Conservation (phyloP, 2,113 vertebrate species). For the Probosciger aterrimus region DNA sequence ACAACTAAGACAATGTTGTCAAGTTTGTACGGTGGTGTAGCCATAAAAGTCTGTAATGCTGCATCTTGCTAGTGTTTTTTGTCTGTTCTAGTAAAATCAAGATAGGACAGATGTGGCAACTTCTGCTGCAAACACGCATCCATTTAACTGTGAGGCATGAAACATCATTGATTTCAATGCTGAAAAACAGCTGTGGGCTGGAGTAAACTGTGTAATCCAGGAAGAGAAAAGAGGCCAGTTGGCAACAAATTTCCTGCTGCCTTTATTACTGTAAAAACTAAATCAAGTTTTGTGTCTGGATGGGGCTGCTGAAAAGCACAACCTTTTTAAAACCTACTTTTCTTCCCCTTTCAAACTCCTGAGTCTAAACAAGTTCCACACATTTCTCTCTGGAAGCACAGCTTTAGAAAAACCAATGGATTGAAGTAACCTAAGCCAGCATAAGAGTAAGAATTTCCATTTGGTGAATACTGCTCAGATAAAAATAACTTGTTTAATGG, state of each 20-base stretch:
- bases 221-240: slow-evolving; percentile 11
- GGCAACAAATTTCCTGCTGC: slow-evolving; percentile 12
- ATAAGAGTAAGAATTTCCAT: slow-evolving; percentile 24
- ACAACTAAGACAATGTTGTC: not conserved
- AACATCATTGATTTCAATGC: not conserved
- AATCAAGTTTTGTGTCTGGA: not conserved
- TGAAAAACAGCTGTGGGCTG: not conserved
- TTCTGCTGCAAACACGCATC: not conserved
- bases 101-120: not conserved
- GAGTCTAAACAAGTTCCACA: not conserved
- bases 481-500: slow-evolving; percentile 9
- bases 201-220: not conserved
- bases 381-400: not conserved
- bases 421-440: not conserved
- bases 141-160: not conserved
- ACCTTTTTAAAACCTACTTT: not conserved
- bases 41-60: not conserved
- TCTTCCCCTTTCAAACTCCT: not conserved
- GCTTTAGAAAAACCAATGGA: not conserved
- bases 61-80: not conserved
- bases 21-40: not conserved
- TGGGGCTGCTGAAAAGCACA: not conserved
- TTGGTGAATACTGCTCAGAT: not conserved
- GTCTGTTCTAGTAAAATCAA: not conserved
- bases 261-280: slow-evolving; percentile 3